Conservation (phyloP, 2,113 vertebrate genomes). For the Antennarius striatus region DNA sequence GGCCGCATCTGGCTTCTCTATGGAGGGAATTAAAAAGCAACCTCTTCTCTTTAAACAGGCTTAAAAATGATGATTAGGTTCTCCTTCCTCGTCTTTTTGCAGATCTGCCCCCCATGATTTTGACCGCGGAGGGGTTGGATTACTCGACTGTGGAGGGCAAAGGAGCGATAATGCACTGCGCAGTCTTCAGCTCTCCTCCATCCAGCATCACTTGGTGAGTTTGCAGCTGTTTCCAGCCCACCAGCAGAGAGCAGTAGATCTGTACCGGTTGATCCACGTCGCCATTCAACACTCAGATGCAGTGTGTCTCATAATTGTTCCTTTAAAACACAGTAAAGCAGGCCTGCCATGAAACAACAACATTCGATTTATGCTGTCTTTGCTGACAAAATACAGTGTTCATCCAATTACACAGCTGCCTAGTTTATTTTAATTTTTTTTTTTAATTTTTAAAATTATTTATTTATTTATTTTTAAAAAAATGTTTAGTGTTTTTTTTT, state of each 20-base stretch:
- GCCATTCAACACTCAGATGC: not conserved
- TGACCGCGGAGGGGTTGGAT: constrained; percentile 83
- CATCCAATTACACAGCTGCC: not conserved
- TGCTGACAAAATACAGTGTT: not conserved
- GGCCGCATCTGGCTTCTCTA: not conserved
- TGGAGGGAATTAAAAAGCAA: too few species aligned
- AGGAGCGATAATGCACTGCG: constrained; percentile 83
- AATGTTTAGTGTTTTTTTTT: too few species aligned
- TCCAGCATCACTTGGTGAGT: constrained; percentile 86
- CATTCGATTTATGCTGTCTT: constrained; percentile 6
- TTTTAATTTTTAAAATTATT: too few species aligned
- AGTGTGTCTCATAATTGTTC: not conserved
- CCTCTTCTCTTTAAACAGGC: not conserved
- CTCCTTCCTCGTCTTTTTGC: constrained; percentile 19
- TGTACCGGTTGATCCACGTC: constrained; percentile 20
- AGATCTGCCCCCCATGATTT: constrained; percentile 90
- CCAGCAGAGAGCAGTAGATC: constrained; percentile 75
- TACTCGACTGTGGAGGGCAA: constrained; percentile 85
- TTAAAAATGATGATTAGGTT: constrained; percentile 3
- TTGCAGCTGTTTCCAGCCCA: not conserved
- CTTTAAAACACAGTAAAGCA: not conserved
- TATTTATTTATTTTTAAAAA: too few species aligned
- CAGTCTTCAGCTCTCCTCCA: constrained; percentile 89
- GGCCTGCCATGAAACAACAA: constrained; percentile 1
- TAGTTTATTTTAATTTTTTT: not conserved